These are phyloP conservation scores for Sarcophaga variegata DNA, from an alignment of 2,888 invertebrate species.

Conservation along the genomic window DNA sequence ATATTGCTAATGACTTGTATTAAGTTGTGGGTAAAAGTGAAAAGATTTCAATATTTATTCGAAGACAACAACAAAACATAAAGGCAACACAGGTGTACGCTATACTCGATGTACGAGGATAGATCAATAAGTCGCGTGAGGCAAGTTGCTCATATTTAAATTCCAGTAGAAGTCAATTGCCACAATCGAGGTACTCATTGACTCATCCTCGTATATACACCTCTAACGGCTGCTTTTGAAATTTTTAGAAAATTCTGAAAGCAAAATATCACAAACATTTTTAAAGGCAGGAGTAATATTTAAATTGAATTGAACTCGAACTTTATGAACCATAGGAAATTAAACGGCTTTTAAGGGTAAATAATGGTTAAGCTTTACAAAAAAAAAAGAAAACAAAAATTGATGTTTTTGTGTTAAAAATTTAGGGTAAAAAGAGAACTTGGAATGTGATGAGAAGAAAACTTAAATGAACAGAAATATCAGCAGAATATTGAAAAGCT, in stretches of 20 bases:
- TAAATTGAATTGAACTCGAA: conserved; percentile 5
- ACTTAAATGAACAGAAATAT: no score
- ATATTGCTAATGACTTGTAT: conserved; percentile 48
- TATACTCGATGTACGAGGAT: background rate
- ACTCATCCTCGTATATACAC: no score
- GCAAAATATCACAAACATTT: background rate
- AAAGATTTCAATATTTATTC: conserved; percentile 1
- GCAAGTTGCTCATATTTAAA: no score
- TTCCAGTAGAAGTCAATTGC: no score
- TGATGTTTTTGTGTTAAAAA: no score
- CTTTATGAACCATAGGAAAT: conserved; percentile 24
- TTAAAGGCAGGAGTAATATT: background rate
- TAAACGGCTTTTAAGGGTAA: background rate
- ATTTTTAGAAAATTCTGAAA: background rate
- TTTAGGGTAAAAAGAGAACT: no score
- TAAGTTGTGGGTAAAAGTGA: conserved; percentile 26
- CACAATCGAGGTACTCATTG: no score
- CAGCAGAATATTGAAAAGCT: no score
- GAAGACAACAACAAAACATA: background rate
- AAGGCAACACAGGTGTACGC: background rate
- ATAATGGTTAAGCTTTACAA: background rate
- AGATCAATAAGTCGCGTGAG: no score
- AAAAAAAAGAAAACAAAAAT: background rate
- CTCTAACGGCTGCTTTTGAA: no score
- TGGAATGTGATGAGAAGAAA: no score